phyloP scores from a whole-genome alignment of 2,888 invertebrate species.

The Phyllotreta cruciferae region DNA sequence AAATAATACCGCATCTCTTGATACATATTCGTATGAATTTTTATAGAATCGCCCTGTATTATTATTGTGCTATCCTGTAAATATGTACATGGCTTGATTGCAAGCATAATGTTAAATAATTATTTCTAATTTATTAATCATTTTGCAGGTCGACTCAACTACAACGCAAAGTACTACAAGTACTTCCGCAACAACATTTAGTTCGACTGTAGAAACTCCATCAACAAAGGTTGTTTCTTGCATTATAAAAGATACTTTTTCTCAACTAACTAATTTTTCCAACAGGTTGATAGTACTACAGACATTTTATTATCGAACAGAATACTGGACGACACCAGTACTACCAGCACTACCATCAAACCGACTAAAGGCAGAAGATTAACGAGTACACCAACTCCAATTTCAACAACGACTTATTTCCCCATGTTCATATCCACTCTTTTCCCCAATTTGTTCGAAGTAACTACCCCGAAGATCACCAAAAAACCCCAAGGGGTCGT shows the following conservation, averaged over 20 bases:
- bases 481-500: conserved; percentile 18
- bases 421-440: conserved; percentile 50
- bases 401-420: conserved; percentile 51
- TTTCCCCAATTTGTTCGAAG: conserved; percentile 47
- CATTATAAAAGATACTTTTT: not conserved
- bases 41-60: too few species aligned
- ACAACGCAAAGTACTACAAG: conserved; percentile 15
- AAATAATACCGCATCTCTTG: too few species aligned
- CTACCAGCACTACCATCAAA: conserved; percentile 23
- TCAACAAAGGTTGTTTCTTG: conserved; percentile 28
- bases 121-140: conserved; percentile 2
- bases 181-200: conserved; percentile 20
- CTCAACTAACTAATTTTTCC: not conserved
- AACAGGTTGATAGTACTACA: conserved; percentile 35
- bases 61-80: too few species aligned
- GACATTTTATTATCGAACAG: conserved; percentile 33
- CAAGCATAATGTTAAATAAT: not conserved
- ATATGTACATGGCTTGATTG: not conserved
- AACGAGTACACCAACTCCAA: conserved; percentile 39
- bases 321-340: conserved; percentile 28
- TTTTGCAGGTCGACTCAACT: conserved; percentile 27
- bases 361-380: conserved; percentile 36
- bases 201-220: conserved; percentile 45
- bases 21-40: too few species aligned
- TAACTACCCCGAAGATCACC: conserved; percentile 38